Percentiles rank a stretch among this genome's conserved stretches.
These are phyloP conservation scores for Smithornis capensis DNA, from an alignment of 2,113 vertebrate genomes.

Conservation along the genomic window DNA sequence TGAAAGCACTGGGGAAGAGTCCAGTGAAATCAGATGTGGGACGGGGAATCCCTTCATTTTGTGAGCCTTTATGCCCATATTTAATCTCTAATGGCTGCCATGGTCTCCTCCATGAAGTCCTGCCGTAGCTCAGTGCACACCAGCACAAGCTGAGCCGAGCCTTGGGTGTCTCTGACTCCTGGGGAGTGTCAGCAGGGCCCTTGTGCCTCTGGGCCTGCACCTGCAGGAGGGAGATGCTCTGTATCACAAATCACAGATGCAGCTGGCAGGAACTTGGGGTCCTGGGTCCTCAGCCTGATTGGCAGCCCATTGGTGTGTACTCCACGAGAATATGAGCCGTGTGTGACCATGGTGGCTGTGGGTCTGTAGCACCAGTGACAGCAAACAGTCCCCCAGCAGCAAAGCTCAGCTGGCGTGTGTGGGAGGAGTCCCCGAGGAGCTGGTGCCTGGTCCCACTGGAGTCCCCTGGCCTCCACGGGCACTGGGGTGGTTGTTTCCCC, in stretches of 20 bases:
- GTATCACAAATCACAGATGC: rapidly evolving
- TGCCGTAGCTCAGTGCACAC: rapidly evolving
- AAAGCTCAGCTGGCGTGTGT: rapidly evolving
- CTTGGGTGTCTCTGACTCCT: background rate
- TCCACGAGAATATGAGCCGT: rapidly evolving
- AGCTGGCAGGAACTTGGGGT: background rate
- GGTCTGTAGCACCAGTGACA: background rate
- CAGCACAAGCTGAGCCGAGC: background rate
- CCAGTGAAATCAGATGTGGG: rapidly evolving
- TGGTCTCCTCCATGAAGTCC: rapidly evolving
- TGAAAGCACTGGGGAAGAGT: background rate
- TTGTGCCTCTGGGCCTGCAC: background rate
- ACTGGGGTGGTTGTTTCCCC: background rate
- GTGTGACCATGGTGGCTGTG: background rate
- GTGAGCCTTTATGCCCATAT: background rate
- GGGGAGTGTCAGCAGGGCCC: background rate
- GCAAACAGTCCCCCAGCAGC: background rate
- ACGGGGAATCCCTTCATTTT: background rate
- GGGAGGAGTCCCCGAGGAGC: background rate
- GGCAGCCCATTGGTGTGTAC: rapidly evolving
- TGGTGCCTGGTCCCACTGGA: background rate
- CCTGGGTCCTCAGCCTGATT: rapidly evolving
- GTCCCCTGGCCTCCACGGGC: background rate
- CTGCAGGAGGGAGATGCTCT: background rate
- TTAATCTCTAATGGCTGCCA: rapidly evolving